phyloP scores from a whole-genome alignment of 2,888 invertebrate species.

The Scrobipalpa costella region DNA sequence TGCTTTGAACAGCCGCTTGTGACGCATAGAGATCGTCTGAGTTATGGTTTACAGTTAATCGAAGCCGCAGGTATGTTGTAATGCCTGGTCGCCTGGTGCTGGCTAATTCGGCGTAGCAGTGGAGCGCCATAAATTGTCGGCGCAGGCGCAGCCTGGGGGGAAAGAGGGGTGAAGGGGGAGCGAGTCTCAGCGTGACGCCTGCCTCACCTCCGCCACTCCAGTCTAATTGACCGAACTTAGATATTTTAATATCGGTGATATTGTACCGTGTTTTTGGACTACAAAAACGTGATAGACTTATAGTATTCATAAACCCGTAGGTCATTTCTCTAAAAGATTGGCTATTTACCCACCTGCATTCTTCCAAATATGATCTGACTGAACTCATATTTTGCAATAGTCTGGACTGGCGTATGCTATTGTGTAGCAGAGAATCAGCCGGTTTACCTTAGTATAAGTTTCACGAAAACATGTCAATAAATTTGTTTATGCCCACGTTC shows the following conservation, averaged over 20 bases:
- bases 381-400: too few relatives aligned
- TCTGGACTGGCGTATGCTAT: not conserved
- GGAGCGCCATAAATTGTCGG: conserved; percentile 53
- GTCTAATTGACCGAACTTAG: conserved; percentile 59
- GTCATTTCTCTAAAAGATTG: too few relatives aligned
- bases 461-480: conserved; percentile 1
- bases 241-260: conserved; percentile 46
- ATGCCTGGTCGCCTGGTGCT: conserved; percentile 23
- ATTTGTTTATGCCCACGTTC: conserved; percentile 22
- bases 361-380: too few relatives aligned
- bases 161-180: not conserved
- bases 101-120: conserved; percentile 55
- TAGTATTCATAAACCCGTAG: too few relatives aligned
- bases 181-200: conserved; percentile 64
- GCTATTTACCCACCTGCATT: too few relatives aligned
- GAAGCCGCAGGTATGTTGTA: conserved; percentile 29
- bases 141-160: conserved; percentile 31
- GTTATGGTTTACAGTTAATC: conserved; percentile 37
- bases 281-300: not conserved
- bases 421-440: not conserved
- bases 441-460: not conserved
- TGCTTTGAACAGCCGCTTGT: conserved; percentile 1
- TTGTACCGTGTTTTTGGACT: not conserved
- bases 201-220: conserved; percentile 41
- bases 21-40: conserved; percentile 29